Percentiles rank a stretch among this genome's conserved stretches.
phyloP scores from a whole-genome alignment of 1,140 invertebrate species.

The Zaprionus taronus region DNA sequence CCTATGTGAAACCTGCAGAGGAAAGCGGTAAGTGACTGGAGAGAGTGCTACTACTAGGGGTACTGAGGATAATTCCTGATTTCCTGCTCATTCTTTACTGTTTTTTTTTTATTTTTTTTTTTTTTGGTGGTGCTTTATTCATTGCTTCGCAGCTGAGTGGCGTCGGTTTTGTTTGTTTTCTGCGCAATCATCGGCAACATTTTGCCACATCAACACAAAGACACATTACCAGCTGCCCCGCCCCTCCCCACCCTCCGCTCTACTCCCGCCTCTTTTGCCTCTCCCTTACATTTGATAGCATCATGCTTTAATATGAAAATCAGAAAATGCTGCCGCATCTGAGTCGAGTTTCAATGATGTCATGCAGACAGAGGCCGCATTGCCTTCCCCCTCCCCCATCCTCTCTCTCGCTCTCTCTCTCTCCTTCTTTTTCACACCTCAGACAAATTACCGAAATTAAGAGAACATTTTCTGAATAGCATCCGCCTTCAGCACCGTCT shows the following conservation, averaged over 20 bases:
- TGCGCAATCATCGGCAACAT: constrained; percentile 55
- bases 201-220: constrained; percentile 41
- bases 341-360: constrained; percentile 35
- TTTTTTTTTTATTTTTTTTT: background rate
- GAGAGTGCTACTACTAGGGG: background rate
- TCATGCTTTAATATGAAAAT: constrained; percentile 71
- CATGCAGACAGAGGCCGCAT: constrained; percentile 35
- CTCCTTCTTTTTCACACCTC: constrained; percentile 17
- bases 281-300: constrained; percentile 35
- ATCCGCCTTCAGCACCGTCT: background rate
- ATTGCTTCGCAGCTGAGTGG: constrained; percentile 32
- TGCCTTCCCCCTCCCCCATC: background rate
- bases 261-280: background rate
- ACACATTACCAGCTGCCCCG: constrained; percentile 17
- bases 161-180: constrained; percentile 46
- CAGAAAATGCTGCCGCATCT: constrained; percentile 47
- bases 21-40: background rate
- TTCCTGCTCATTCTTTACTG: background rate
- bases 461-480: constrained; percentile 65
- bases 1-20: background rate
- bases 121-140: constrained; percentile 18
- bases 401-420: background rate
- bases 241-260: background rate
- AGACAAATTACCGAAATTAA: constrained; percentile 78
- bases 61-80: background rate